phyloP scores from a whole-genome alignment of 2,797 vertebrate genomes.

The Channa striata region DNA sequence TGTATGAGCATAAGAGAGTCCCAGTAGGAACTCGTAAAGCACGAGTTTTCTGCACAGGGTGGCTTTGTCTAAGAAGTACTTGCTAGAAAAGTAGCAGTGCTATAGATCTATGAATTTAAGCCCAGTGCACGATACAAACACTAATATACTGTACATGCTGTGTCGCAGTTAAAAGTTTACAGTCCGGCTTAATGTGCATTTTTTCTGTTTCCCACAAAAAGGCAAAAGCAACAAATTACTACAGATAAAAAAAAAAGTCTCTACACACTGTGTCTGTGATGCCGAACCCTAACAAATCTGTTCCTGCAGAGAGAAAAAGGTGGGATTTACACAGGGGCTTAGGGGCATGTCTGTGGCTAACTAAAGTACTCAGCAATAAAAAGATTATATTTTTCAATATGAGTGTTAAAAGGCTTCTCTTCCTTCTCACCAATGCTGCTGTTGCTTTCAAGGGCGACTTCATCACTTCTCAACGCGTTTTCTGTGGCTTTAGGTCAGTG shows the following conservation, averaged over 20 bases:
- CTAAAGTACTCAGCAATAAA: not conserved
- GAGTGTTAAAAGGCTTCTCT: slow-evolving; percentile 25
- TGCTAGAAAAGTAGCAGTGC: slow-evolving; percentile 25
- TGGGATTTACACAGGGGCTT: slow-evolving; percentile 36
- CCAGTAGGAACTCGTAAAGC: slow-evolving; percentile 31
- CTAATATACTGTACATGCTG: slow-evolving; percentile 17
- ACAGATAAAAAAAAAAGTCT: not conserved
- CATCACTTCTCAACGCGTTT: too few relatives aligned
- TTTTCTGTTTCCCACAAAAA: slow-evolving; percentile 35
- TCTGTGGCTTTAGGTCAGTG: too few relatives aligned
- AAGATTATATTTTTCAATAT: slow-evolving; percentile 8
- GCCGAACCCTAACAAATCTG: not conserved
- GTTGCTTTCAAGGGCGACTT: too few relatives aligned
- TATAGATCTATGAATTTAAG: slow-evolving; percentile 30
- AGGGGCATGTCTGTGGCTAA: too few relatives aligned
- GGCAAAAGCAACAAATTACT: slow-evolving; percentile 10
- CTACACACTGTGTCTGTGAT: not conserved
- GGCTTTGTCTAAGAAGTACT: slow-evolving; percentile 3
- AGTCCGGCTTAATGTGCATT: slow-evolving; percentile 30
- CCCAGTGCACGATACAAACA: slow-evolving; percentile 18
- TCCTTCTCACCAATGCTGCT: not conserved
- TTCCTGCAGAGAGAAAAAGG: not conserved
- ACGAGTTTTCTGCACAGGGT: slow-evolving; percentile 11
- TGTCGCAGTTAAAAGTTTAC: slow-evolving; percentile 29
- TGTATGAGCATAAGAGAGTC: slow-evolving; percentile 6